Conservation (phyloP, 2,888 invertebrate species). For the Brachyptera putata region DNA sequence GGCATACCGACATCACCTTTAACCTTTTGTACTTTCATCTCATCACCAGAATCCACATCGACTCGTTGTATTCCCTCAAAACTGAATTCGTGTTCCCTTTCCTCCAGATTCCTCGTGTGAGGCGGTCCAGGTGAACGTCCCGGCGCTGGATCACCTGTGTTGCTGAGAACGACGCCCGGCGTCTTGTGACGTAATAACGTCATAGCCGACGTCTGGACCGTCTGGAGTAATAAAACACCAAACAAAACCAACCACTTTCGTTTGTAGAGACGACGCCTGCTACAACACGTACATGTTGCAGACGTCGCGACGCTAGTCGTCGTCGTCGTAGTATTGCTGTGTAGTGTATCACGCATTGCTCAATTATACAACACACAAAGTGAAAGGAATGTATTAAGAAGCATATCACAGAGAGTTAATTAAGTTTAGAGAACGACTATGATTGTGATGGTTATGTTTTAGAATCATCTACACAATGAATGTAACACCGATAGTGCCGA, state of each 20-base stretch:
- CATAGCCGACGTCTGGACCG: neutral
- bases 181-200: slow-evolving; percentile 15
- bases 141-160: slow-evolving; percentile 61
- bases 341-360: no score
- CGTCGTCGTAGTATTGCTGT: neutral
- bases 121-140: slow-evolving; percentile 64
- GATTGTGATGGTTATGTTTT: neutral
- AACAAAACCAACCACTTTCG: neutral
- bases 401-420: neutral
- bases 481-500: no score
- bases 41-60: neutral
- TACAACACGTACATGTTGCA: neutral
- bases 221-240: slow-evolving; percentile 20
- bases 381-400: neutral
- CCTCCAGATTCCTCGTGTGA: no score
- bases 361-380: neutral
- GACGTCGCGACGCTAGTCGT: no score
- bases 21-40: neutral
- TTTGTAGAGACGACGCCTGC: neutral
- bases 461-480: neutral
- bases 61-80: neutral
- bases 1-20: neutral
- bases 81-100: no score
- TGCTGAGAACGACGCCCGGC: slow-evolving; percentile 41
- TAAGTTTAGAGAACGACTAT: neutral